phyloP scores from a whole-genome alignment of 2,888 invertebrate genomes.

The Eupithecia subumbrata region DNA sequence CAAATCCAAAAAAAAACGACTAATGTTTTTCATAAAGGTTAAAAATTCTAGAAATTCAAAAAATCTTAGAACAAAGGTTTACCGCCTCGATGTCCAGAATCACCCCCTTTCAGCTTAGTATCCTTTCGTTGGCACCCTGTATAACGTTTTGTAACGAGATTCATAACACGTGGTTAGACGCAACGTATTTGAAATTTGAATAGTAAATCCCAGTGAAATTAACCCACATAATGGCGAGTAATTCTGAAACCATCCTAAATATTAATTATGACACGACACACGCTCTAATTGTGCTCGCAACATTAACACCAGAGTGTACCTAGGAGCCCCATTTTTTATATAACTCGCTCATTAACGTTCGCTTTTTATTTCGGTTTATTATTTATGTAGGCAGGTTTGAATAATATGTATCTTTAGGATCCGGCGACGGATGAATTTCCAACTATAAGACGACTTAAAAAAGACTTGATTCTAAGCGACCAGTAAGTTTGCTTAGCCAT shows the following conservation, averaged over 20 bases:
- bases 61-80: too few species aligned
- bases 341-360: not conserved
- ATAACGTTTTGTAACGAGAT: not conserved
- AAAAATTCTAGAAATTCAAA: too few species aligned
- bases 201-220: not conserved
- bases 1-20: too few species aligned
- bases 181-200: not conserved
- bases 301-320: not conserved
- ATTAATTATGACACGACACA: slow-evolving; percentile 1
- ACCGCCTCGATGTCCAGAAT: too few species aligned
- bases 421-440: too few species aligned
- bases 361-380: not conserved
- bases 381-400: not conserved
- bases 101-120: too few species aligned
- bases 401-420: not conserved
- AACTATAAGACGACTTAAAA: too few species aligned
- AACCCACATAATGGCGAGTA: not conserved
- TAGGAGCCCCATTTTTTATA: not conserved
- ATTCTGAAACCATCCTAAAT: slow-evolving; percentile 3
- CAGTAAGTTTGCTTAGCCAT: too few species aligned
- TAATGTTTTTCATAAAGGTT: too few species aligned
- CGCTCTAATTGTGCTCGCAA: not conserved
- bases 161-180: not conserved
- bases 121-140: too few species aligned
- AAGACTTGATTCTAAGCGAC: too few species aligned